These are phyloP conservation scores for Autographa gamma DNA, from an alignment of 2,888 invertebrate genomes.

Conservation along the genomic window DNA sequence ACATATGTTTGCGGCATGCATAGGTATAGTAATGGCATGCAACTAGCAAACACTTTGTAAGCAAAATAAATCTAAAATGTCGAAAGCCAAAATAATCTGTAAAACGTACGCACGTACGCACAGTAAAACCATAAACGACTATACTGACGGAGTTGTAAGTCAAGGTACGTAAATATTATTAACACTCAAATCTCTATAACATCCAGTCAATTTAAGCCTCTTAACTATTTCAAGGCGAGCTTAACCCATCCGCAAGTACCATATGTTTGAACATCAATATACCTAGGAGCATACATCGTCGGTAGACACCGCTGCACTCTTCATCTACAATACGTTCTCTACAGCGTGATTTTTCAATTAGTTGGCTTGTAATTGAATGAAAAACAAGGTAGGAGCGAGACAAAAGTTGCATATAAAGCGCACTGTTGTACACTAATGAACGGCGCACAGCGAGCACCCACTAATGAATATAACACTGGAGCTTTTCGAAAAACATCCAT, in stretches of 20 bases:
- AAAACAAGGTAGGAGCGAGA: constrained; percentile 71
- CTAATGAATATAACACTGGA: constrained; percentile 81
- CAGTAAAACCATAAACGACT: neutral
- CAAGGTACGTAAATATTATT: neutral
- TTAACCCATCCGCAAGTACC: neutral
- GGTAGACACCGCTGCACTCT: constrained; percentile 23
- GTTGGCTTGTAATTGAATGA: constrained; percentile 73
- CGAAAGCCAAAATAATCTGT: neutral
- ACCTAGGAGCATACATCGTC: neutral
- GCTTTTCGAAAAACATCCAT: constrained; percentile 74
- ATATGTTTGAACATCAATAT: neutral
- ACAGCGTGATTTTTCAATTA: constrained; percentile 71
- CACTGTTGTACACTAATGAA: constrained; percentile 79
- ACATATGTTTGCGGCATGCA: no score
- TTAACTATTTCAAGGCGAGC: neutral
- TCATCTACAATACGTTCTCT: constrained; percentile 51
- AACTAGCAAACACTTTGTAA: neutral
- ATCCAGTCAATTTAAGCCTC: neutral
- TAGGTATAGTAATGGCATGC: neutral
- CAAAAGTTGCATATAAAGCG: constrained; percentile 73
- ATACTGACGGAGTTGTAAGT: neutral
- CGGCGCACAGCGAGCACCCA: constrained; percentile 66
- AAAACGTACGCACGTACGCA: neutral
- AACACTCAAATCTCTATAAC: neutral
- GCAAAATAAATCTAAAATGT: neutral